phyloP scores from a whole-genome alignment of 2,888 invertebrate genomes.

The Ochropacha duplaris region DNA sequence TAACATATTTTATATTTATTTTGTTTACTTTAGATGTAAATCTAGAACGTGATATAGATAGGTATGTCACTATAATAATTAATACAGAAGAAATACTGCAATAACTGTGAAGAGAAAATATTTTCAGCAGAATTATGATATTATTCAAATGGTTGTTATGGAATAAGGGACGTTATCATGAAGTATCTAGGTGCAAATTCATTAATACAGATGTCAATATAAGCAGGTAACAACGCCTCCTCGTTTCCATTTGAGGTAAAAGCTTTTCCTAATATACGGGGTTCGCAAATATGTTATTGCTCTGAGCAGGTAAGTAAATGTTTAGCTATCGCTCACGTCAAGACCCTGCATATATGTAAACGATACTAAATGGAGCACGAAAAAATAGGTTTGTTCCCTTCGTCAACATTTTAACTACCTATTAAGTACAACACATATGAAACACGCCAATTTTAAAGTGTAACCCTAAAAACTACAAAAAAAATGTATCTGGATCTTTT shows the following conservation, averaged over 20 bases:
- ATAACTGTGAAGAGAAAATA: constrained; percentile 22
- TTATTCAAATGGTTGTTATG: constrained; percentile 1
- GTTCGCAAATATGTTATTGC: constrained; percentile 46
- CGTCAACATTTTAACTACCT: not conserved
- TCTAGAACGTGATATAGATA: too few species aligned
- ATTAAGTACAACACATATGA: not conserved
- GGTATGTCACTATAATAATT: not conserved
- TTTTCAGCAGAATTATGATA: constrained; percentile 22
- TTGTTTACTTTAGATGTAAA: too few species aligned
- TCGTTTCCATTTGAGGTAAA: constrained; percentile 51
- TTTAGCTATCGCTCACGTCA: constrained; percentile 25
- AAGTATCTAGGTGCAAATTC: constrained; percentile 29
- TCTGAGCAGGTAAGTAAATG: constrained; percentile 30
- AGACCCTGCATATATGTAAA: constrained; percentile 9
- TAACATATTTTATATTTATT: too few species aligned
- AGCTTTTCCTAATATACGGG: constrained; percentile 57
- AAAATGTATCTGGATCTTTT: too few species aligned
- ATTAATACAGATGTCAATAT: constrained; percentile 43
- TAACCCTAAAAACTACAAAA: too few species aligned
- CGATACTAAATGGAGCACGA: constrained; percentile 1
- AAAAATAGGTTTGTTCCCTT: not conserved
- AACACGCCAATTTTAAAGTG: too few species aligned
- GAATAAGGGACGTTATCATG: constrained; percentile 26
- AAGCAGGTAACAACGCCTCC: constrained; percentile 35
- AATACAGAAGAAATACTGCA: constrained; percentile 17